Evolutionary conservation across 2,113 vertebrate species (phyloP), one percentile per base, ranked within the genome.

Genomic region (Oxyura jamaicensis): DNA sequence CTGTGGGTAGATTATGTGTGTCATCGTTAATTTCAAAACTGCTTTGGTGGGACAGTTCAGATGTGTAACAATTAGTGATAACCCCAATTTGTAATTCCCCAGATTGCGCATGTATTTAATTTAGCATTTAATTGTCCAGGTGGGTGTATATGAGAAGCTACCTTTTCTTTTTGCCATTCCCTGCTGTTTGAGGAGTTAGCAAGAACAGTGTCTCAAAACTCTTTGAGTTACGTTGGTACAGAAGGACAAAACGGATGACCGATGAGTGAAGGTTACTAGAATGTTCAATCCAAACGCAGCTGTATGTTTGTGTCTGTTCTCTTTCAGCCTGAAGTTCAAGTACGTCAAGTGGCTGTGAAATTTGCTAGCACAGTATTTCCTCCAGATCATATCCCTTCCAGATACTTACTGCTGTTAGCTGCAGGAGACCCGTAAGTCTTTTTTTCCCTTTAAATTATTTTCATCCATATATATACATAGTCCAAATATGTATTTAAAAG

Each of bases 331-430:
- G 99, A 99, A 98, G 99, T 99, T 85, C 99, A 99, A 96, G 99
- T 99, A 88, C 99, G 99, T 35, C 99, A 99, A 93, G 99, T 99
- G 93, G 99, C 99, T 63, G 99, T 99, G 98, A 99, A 99, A 96
- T 99, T 99, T 96, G 99, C 99, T 92, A 99, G 99, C 95, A 99
- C 98, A 1, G 99, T 99, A 90, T 99, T 99, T 94, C 98, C 98
- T 87, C 97, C 98, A 12, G 99, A 99, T 96, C 99, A 99, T 59
- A 99, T 99, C 86, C 99, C 99, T 91, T 99, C 99, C 91, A 99
- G 99, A 98, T 99, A 99, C 74, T 98, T 99, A 88, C 98, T 99
- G 19, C 96, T 99, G 6, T 97, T 99, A 91, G 99, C 99, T 87
- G 99, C 99, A 58, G 99, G 99, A 98, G 99, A 99, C 91, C 98